These are phyloP conservation scores for Ooceraea biroi DNA, from an alignment of 1,140 invertebrate genomes.

Conservation along the genomic window DNA sequence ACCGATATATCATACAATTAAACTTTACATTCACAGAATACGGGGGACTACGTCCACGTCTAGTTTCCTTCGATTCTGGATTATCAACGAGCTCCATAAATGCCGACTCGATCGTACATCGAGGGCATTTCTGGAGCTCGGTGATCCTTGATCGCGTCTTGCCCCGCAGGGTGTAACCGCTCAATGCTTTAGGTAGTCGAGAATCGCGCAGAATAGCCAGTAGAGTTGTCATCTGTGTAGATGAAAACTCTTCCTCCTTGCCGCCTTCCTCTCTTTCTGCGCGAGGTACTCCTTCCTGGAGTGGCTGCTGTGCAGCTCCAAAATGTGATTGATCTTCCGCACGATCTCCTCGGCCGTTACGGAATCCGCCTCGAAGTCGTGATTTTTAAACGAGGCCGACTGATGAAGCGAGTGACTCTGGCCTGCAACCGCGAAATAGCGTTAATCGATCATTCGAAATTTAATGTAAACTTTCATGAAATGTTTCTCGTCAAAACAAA, in stretches of 20 bases:
- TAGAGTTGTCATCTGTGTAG: conserved; percentile 85
- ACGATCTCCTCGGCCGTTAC: conserved; percentile 93
- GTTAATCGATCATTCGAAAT: conserved; percentile 34
- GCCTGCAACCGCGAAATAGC: conserved; percentile 79
- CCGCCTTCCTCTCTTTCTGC: conserved; percentile 88
- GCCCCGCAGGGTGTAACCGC: not conserved
- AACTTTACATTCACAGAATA: conserved; percentile 22
- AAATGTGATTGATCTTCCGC: conserved; percentile 94
- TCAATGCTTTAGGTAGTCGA: conserved; percentile 71
- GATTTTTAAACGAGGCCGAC: conserved; percentile 91
- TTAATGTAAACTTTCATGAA: not conserved
- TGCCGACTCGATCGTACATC: conserved; percentile 21
- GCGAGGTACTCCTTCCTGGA: conserved; percentile 92
- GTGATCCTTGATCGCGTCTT: not conserved
- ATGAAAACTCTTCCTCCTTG: conserved; percentile 87
- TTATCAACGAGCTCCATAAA: conserved; percentile 20
- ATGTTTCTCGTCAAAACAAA: not conserved
- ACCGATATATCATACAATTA: conserved; percentile 45
- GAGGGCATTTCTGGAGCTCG: conserved; percentile 1
- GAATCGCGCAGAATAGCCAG: conserved; percentile 73
- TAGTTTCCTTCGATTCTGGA: not conserved
- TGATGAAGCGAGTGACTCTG: conserved; percentile 84
- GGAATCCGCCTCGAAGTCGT: conserved; percentile 94
- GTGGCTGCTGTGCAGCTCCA: conserved; percentile 92
- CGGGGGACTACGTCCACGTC: not conserved